A percentile compares a stretch with the other conserved stretches of the same genome.
Evolutionary conservation across 2,113 vertebrate species (phyloP).

Genomic region (Odocoileus hemionus): DNA sequence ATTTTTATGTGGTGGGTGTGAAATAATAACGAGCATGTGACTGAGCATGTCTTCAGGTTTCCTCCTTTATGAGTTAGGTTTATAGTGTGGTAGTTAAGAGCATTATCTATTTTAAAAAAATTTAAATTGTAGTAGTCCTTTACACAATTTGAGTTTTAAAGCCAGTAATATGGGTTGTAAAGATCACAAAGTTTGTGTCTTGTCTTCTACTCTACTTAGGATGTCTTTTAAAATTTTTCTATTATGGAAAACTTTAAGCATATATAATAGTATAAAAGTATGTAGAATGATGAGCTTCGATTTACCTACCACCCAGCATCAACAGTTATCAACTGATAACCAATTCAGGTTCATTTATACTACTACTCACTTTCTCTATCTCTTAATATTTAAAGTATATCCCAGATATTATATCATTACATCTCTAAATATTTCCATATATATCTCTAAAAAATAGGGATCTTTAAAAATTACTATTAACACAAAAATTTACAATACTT

Average conservation of each 20-base stretch:
- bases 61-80: not conserved
- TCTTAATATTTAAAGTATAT: not conserved
- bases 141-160: not conserved
- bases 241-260: not conserved
- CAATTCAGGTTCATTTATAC: not conserved
- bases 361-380: not conserved
- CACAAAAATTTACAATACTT: not conserved
- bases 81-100: not conserved
- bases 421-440: not conserved
- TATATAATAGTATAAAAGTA: not conserved
- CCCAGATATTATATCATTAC: not conserved
- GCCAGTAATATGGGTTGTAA: not conserved
- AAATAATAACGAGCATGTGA: not conserved
- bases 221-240: not conserved
- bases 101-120: not conserved
- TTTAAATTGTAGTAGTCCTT: not conserved
- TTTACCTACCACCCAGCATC: not conserved
- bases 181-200: not conserved
- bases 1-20: not conserved
- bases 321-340: not conserved
- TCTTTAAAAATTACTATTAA: not conserved
- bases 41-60: not conserved
- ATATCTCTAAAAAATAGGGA: not conserved
- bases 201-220: not conserved
- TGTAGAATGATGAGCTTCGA: not conserved